Base-by-base conservation (phyloP, 2,113 vertebrate species). In the Proteles cristata region DNA sequence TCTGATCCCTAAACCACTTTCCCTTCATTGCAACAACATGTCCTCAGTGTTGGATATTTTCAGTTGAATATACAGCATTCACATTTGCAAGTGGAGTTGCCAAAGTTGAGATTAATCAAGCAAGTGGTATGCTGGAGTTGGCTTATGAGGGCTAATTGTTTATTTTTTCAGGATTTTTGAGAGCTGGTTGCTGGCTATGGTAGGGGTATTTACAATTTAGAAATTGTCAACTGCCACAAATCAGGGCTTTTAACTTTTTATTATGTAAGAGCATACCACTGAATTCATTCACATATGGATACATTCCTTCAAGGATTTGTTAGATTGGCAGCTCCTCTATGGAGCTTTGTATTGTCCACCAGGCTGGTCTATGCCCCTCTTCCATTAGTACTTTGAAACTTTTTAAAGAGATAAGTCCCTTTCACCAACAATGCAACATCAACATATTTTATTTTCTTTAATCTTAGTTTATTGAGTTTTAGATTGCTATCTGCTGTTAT, bases 371-470 rank as follows among this genome's bases (percentile, higher is more conserved):
- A 35, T 61, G 66, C 19, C 66, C n/a, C 45, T 55, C 15, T 92
- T 45, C n/a, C 43, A 81, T n/a, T 35, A 65, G 4, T 65, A 76
- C 43, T 97, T 88, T 81, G 63, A 97, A 93, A 21, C 7, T 65
- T n/a, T 77, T 84, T 85, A 39, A 90, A 48, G 65, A 92, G 68
- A 55, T 21, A 83, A 69, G 26, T 93, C 2, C 84, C 88, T 93
- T 86, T 86, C 16, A 89, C 26, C 10, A 39, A 82, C 8, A 35
- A 87, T 90, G n/a, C 43, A 14, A 77, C 21, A 90, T 19, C 4
- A 8, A 35, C 0, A 33, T 84, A 16, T 63, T 94, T 94, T 91
- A 26, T 85, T 90, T 95, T 88, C 68, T 93, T 71, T 88, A 92
- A 65, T 93, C 68, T 61, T 74, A 65, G 3, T 88, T 95, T 50